phyloP scores from a whole-genome alignment of 2,113 vertebrate genomes.

The Coptodon bakossiorum region DNA sequence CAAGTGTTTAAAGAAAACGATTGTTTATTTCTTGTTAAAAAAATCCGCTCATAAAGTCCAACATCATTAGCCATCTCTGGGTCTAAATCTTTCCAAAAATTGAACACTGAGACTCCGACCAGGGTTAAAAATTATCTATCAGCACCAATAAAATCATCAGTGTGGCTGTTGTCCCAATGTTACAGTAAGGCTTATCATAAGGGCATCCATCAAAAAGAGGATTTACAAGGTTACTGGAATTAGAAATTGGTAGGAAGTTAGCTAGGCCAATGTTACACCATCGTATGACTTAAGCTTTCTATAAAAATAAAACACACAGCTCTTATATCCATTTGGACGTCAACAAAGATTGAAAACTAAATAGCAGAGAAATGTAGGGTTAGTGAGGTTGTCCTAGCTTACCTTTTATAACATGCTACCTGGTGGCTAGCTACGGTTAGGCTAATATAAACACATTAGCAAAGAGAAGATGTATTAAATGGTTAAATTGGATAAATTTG shows the following conservation, averaged over 20 bases:
- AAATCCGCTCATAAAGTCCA: neutral
- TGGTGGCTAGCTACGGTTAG: neutral
- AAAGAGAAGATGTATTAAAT: neutral
- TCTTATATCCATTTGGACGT: neutral
- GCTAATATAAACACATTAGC: neutral
- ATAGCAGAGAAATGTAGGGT: neutral
- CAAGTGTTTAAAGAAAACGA: neutral
- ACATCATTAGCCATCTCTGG: neutral
- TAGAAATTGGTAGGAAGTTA: neutral
- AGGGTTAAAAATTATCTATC: neutral
- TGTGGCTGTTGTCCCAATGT: neutral
- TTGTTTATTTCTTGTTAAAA: neutral
- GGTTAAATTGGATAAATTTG: neutral
- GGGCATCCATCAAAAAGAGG: neutral
- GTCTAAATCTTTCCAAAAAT: neutral
- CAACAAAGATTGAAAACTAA: neutral
- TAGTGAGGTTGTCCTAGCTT: neutral
- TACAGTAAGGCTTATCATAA: neutral
- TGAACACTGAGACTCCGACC: neutral
- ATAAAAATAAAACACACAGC: neutral
- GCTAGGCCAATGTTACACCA: neutral
- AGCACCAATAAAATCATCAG: neutral
- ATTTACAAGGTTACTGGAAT: neutral
- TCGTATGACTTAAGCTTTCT: neutral
- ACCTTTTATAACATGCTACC: neutral